Evolutionary conservation across 2,113 vertebrate species (phyloP).

Genomic region (Hippoglossus stenolepis): DNA sequence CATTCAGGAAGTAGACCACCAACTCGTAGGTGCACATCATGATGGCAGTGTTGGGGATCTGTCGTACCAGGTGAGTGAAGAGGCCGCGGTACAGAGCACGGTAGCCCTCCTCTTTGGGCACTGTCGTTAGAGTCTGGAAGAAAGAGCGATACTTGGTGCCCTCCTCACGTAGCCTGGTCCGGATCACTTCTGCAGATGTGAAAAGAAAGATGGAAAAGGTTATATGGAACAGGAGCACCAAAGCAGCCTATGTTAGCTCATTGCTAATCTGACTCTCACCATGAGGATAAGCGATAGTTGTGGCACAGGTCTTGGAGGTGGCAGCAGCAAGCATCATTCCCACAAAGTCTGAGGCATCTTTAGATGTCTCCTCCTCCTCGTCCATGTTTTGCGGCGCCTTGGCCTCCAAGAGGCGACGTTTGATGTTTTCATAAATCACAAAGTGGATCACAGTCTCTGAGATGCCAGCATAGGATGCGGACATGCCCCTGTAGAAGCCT

Average conservation of each 20-base stretch:
- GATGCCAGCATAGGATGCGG: conserved; percentile 97
- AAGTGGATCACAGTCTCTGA: conserved; percentile 99
- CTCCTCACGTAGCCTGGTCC: conserved; percentile 97
- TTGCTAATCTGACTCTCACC: conserved; percentile 80
- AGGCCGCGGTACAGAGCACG: conserved; percentile 95
- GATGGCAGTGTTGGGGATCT: conserved; percentile 99
- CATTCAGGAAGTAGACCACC: conserved; percentile 94
- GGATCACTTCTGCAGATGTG: conserved; percentile 90
- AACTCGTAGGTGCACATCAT: conserved; percentile 99
- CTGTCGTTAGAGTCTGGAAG: conserved; percentile 92
- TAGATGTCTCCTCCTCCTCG: conserved; percentile 89
- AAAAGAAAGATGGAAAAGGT: background rate
- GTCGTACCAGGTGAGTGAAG: conserved; percentile 94
- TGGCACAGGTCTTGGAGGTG: conserved; percentile 98
- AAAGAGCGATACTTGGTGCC: conserved; percentile 97
- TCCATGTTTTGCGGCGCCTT: conserved; percentile 89
- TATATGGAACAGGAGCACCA: background rate
- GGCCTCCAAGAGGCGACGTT: conserved; percentile 89
- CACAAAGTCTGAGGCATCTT: conserved; percentile 93
- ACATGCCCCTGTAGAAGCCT: conserved; percentile 98
- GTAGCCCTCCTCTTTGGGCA: conserved; percentile 95
- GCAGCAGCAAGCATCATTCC: conserved; percentile 98
- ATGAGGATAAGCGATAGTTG: conserved; percentile 95
- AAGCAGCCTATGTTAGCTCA: fast-evolving
- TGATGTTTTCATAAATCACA: conserved; percentile 99